Conservation (phyloP, 2,888 invertebrate genomes). For the Mactromeris polynyma region DNA sequence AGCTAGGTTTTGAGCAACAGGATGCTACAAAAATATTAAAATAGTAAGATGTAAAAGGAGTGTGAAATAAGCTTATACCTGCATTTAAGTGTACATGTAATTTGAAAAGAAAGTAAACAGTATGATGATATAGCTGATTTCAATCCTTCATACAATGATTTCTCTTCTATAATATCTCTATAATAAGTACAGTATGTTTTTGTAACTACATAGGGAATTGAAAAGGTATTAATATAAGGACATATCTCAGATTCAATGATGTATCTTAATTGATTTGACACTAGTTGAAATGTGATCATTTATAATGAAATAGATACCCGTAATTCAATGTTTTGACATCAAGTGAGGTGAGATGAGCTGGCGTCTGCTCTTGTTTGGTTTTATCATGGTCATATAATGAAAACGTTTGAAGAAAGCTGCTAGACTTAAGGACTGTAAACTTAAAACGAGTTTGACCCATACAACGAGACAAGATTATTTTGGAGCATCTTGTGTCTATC, state of each 20-base stretch:
- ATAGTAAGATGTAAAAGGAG: no score
- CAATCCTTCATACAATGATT: neutral
- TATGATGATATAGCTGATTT: neutral
- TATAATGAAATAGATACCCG: conserved; percentile 31
- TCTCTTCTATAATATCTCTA: neutral
- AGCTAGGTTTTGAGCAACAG: no score
- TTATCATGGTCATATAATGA: conserved; percentile 15
- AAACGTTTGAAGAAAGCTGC: neutral
- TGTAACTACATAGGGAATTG: neutral
- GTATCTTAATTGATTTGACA: conserved; percentile 32
- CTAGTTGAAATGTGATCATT: conserved; percentile 34
- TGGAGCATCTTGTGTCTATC: neutral
- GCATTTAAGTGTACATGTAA: no score
- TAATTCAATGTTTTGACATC: conserved; percentile 24
- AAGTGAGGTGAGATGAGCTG: conserved; percentile 22
- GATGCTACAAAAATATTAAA: no score
- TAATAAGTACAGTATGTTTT: neutral
- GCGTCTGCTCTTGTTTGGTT: conserved; percentile 22
- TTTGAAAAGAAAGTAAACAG: neutral
- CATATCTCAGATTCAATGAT: conserved; percentile 33
- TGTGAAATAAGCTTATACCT: no score
- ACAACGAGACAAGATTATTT: neutral
- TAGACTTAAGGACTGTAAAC: neutral
- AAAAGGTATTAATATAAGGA: neutral
- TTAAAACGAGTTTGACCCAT: neutral